Evolutionary conservation across 2,888 invertebrate species (phyloP).

Genomic region (Thera obeliscata): DNA sequence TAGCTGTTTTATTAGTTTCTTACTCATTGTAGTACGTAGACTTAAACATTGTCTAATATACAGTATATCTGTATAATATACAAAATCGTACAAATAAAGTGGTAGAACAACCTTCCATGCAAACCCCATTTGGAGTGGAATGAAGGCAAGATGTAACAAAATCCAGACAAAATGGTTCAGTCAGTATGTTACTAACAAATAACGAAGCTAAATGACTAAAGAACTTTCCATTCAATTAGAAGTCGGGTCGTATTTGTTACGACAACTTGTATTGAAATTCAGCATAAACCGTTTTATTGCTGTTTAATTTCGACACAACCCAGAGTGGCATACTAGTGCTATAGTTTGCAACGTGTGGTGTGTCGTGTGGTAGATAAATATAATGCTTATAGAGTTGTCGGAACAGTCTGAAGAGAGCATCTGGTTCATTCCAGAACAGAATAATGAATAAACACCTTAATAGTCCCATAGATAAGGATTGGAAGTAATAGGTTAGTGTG

Average conservation of each 20-base stretch:
- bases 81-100: too few relatives aligned
- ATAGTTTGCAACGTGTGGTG: slow-evolving; percentile 18
- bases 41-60: too few relatives aligned
- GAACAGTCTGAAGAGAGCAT: neutral
- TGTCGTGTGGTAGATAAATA: neutral
- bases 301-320: slow-evolving; percentile 9
- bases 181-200: too few relatives aligned
- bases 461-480: neutral
- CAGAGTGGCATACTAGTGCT: neutral
- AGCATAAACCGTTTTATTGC: neutral
- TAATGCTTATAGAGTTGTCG: slow-evolving; percentile 3
- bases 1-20: too few relatives aligned
- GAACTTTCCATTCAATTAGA: neutral
- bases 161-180: too few relatives aligned
- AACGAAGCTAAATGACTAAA: neutral
- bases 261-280: slow-evolving; percentile 3
- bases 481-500: neutral
- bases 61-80: too few relatives aligned
- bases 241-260: neutral
- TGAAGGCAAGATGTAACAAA: too few relatives aligned
- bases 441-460: too few relatives aligned
- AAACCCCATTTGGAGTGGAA: too few relatives aligned
- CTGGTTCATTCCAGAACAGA: neutral
- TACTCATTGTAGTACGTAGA: too few relatives aligned
- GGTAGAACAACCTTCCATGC: too few relatives aligned